Conservation (phyloP, 2,797 vertebrate species). For the Brotula barbata region DNA sequence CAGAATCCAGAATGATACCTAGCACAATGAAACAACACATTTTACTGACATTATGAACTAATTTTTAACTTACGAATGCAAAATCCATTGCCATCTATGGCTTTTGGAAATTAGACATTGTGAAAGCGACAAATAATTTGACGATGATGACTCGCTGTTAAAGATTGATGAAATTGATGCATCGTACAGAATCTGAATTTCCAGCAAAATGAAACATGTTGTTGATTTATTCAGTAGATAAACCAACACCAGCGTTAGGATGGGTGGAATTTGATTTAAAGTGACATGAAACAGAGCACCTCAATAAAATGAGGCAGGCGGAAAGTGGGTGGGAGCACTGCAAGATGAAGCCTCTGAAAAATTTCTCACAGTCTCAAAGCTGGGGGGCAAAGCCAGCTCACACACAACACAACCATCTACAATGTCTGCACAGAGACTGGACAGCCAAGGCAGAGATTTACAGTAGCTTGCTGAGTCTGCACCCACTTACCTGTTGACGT, state of each 20-base stretch:
- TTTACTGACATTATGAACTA: too few relatives aligned
- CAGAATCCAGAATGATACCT: too few relatives aligned
- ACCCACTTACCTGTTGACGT: slow-evolving; percentile 63
- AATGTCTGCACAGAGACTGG: slow-evolving; percentile 32
- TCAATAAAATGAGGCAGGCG: slow-evolving; percentile 25
- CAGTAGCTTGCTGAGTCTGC: slow-evolving; percentile 52
- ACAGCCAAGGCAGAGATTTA: slow-evolving; percentile 56
- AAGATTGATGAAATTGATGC: too few relatives aligned
- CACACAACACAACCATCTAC: slow-evolving; percentile 26
- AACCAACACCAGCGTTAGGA: neutral
- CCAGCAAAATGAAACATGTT: neutral
- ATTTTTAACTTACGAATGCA: too few relatives aligned
- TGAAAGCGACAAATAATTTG: too few relatives aligned
- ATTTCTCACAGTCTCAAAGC: slow-evolving; percentile 50
- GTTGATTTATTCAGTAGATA: slow-evolving; percentile 1
- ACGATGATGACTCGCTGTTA: too few relatives aligned
- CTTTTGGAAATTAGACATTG: too few relatives aligned
- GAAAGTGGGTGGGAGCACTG: slow-evolving; percentile 8
- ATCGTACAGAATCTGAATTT: too few relatives aligned
- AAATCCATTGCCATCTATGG: too few relatives aligned
- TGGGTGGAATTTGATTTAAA: slow-evolving; percentile 1
- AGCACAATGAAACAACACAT: too few relatives aligned
- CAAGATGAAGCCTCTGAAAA: slow-evolving; percentile 14
- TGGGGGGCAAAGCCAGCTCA: slow-evolving; percentile 30
- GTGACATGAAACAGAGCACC: slow-evolving; percentile 30